phyloP scores from a whole-genome alignment of 1,140 invertebrate genomes.

The Sipha flava region DNA sequence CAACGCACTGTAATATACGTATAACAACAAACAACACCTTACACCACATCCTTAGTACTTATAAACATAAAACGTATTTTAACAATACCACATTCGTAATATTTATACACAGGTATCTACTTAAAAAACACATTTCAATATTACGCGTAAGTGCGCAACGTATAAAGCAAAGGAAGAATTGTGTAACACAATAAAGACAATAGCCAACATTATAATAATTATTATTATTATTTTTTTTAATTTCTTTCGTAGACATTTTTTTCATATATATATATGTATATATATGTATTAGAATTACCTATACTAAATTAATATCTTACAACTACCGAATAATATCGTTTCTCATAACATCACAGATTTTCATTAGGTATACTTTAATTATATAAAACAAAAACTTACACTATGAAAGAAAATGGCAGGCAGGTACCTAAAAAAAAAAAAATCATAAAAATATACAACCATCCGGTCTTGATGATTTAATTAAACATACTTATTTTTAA shows the following conservation, averaged over 20 bases:
- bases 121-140: too few species aligned
- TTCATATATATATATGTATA: background rate
- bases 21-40: too few species aligned
- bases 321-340: conserved; percentile 25
- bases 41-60: too few species aligned
- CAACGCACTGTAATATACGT: too few species aligned
- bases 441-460: background rate
- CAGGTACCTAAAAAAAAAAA: background rate
- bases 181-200: background rate
- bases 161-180: background rate
- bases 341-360: conserved; percentile 26
- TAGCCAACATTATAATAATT: background rate
- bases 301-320: conserved; percentile 6
- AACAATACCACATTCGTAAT: too few species aligned
- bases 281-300: background rate
- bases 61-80: too few species aligned
- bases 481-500: background rate
- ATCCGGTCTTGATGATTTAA: background rate
- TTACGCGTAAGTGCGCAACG: too few species aligned
- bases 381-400: conserved; percentile 18
- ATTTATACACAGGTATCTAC: too few species aligned
- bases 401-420: background rate
- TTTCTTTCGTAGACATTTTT: conserved; percentile 5
- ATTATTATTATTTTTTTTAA: background rate
- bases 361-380: background rate